A percentile compares a stretch with the other conserved stretches of the same genome.
phyloP scores from a whole-genome alignment of 1,140 invertebrate species.

The Penaeus vannamei region DNA sequence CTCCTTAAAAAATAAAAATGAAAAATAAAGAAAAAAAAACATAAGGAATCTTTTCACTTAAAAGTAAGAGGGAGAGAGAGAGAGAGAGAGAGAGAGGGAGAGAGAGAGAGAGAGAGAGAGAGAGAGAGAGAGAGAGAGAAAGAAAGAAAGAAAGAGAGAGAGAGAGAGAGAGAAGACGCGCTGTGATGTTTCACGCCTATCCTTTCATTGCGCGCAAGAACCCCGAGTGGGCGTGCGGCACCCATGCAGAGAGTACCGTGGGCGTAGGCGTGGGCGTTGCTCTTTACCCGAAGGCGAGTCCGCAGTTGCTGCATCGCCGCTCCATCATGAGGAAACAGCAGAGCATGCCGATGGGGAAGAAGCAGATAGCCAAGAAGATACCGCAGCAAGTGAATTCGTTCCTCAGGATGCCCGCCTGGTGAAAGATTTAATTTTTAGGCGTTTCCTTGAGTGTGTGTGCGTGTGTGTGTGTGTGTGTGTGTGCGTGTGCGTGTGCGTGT shows the following conservation, averaged over 20 bases:
- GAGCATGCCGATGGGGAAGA: constrained; percentile 86
- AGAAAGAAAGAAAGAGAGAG: background rate
- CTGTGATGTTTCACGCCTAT: background rate
- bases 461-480: constrained; percentile 39
- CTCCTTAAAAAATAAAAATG: too few species aligned
- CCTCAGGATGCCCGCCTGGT: constrained; percentile 84
- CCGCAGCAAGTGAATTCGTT: constrained; percentile 87
- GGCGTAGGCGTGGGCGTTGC: background rate
- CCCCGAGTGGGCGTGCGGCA: too few species aligned
- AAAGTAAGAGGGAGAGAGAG: too few species aligned
- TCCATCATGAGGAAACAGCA: constrained; percentile 85
- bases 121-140: background rate
- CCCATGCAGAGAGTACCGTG: constrained; percentile 71
- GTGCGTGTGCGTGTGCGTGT: constrained; percentile 12
- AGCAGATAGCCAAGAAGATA: constrained; percentile 85
- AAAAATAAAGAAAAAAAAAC: too few species aligned
- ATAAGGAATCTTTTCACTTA: too few species aligned
- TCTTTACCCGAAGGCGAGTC: constrained; percentile 69
- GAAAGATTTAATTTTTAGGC: background rate
- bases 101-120: background rate
- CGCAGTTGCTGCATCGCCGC: constrained; percentile 85
- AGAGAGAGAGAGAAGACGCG: background rate
- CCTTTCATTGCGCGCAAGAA: too few species aligned
- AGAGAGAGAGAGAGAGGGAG: background rate
- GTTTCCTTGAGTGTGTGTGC: background rate